Evolutionary conservation across 2,888 invertebrate genomes (phyloP), one percentile per base, ranked within the genome.

Genomic region (Caradrina clavipalpis): DNA sequence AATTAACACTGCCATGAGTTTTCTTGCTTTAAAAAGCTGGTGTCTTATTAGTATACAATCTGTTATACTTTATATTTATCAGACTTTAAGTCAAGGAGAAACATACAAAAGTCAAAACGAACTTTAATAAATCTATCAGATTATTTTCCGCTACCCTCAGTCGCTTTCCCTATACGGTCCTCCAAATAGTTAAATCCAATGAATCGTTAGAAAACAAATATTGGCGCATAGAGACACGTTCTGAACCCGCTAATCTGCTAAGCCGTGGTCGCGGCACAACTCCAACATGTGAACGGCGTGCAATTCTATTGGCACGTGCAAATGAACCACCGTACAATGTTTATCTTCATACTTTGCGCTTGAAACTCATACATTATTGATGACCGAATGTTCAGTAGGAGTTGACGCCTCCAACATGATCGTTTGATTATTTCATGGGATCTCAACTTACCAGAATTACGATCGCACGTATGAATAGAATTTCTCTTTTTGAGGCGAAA

Each of bases 331-430:
- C 82, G 87, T 85, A 88, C 90, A 89, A 89, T 93, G 90, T 94
- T 93, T 93, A 91, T 92, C 91, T 94, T 92, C 92, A 93, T 93
- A 94, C 92, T 93, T 93, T 92, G 92, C 91, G 89, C 85, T 90
- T 89, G 89, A 91, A 91, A 89, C 91, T 94, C 93, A 93, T 94
- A 92, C 93, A 94, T 94, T 93, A 94, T 94, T 93, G 91, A 94
- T 93, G 89, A 88, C 88, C 87, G 82, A 88, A 87, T 87, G 85
- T 88, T 87, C 87, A 82, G 83, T 78, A 83, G 56, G 56, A 82
- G 72, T 85, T 83, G 67, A 76, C 73, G 87, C 86, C 88, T 86
- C 87, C 87, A 80, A 88, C 87, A 87, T 85, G 86, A 87, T 85
- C 89, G 89, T 90, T 90, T 92, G 92, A 92, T 93, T 92, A 93